Conservation (phyloP, 2,888 invertebrate genomes). For the Caenorhabditis auriculariae region DNA sequence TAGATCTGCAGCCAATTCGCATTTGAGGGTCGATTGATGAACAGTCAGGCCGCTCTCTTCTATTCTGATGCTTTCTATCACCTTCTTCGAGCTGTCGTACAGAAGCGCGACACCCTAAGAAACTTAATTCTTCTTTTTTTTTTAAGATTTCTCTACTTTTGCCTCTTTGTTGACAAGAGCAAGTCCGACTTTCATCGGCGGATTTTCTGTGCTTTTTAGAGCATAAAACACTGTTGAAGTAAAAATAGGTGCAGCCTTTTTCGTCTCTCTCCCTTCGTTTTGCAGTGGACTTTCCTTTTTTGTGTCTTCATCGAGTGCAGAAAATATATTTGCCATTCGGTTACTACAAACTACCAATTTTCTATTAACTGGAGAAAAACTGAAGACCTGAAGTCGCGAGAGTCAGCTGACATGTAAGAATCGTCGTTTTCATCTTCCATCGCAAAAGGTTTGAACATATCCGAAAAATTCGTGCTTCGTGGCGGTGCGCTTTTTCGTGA, state of each 20-base stretch:
- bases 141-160: neutral
- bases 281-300: neutral
- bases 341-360: neutral
- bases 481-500: too few species aligned
- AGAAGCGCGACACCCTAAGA: conserved; percentile 1
- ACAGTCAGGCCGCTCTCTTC: neutral
- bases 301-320: neutral
- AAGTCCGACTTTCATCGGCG: neutral
- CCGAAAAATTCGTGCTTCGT: too few species aligned
- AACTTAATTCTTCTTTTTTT: neutral
- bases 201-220: neutral
- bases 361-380: too few species aligned
- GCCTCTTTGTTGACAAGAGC: neutral
- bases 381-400: too few species aligned
- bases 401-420: too few species aligned
- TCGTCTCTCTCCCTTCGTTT: too few species aligned
- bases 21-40: too few species aligned
- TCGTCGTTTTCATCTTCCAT: too few species aligned
- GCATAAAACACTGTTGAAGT: neutral
- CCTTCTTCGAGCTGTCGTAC: neutral
- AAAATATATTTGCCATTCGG: conserved; percentile 1
- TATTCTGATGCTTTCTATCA: neutral
- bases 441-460: too few species aligned
- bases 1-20: neutral
- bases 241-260: neutral